These are phyloP conservation scores for Ellobius talpinus DNA, from an alignment of 2,113 vertebrate genomes.

Conservation along the genomic window DNA sequence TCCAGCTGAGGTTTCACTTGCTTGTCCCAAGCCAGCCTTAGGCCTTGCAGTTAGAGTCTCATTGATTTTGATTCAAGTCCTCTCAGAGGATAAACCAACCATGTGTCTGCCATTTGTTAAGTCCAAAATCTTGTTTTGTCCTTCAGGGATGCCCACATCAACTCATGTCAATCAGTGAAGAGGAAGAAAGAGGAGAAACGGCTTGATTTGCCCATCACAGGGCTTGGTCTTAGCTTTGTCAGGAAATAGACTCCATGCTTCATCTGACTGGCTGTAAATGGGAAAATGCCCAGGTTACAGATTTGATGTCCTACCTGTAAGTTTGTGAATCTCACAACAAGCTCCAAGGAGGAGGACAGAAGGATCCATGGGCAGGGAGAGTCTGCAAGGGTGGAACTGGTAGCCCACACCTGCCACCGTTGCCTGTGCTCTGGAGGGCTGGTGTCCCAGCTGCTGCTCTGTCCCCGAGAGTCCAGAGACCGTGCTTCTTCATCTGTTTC, in stretches of 20 bases:
- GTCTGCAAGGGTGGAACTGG: not conserved
- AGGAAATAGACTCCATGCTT: not conserved
- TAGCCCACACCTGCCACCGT: not conserved
- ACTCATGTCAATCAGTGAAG: not conserved
- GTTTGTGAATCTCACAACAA: not conserved
- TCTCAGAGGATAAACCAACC: not conserved
- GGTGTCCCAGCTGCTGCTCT: not conserved
- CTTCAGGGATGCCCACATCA: not conserved
- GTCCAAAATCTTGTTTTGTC: not conserved
- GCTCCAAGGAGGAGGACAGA: not conserved
- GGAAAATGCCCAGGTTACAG: not conserved
- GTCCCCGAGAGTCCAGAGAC: fast-evolving
- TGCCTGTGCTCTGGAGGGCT: not conserved
- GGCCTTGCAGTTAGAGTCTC: not conserved
- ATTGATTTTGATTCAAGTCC: not conserved
- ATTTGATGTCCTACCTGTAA: not conserved
- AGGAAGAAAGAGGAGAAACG: not conserved
- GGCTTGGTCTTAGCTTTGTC: not conserved
- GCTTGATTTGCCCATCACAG: not conserved
- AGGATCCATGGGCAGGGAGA: not conserved
- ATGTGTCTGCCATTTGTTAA: not conserved
- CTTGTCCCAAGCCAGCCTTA: not conserved
- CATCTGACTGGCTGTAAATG: not conserved
- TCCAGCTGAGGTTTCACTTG: not conserved
- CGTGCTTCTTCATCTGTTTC: not conserved